Base-by-base conservation (phyloP, 2,113 vertebrate species). In the Festucalex cinctus region DNA sequence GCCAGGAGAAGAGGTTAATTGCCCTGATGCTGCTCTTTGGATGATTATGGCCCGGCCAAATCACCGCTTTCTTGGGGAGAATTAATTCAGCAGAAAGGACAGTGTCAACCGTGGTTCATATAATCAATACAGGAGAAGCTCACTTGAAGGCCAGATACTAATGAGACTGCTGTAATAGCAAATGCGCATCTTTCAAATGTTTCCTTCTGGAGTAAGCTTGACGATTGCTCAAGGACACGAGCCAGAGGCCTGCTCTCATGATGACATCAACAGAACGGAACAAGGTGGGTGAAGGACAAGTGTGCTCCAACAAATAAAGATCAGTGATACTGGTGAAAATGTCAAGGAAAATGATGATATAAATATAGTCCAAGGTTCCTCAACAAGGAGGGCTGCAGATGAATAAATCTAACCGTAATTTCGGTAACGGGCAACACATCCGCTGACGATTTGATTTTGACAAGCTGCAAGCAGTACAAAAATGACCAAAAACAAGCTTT, bases 121-220 rank as follows among this genome's bases (percentile, higher is more conserved):
- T 71, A 65, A 90, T 91, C 90, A 67, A 91, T 92, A 88, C 22
- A 32, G 59, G 71, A 69, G 77, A 77, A 73, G 73, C 74, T 74
- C 41, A 63, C 69, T 76, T 88, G 86, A 92, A 91, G 90, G 90
- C 90, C 89, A 90, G 83, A 76, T 73, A 43, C 75, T 88, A 89
- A 91, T 87, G 84, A 91, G 78, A 81, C 65, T 20, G 82, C 74
- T 70, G 59, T 89, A 88, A 90, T 91, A 89, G 87, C 73, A 49
- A 90, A 92, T 87, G 90, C 90, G 92, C 83, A 89, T 90, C 83
- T 87, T 82, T 90, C 80, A 83, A 88, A 83, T 80, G 85, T 66
- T 88, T 39, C 71, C 66, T 60, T 82, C 72, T 63, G 56, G 68
- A 79, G 79, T 74, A 60, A 70, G 61, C 68, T 87, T 82, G 90